Percentiles rank a stretch among this genome's conserved stretches.
These are phyloP conservation scores for Hyposoter dolosus DNA, from an alignment of 2,888 invertebrate genomes.

Conservation along the genomic window DNA sequence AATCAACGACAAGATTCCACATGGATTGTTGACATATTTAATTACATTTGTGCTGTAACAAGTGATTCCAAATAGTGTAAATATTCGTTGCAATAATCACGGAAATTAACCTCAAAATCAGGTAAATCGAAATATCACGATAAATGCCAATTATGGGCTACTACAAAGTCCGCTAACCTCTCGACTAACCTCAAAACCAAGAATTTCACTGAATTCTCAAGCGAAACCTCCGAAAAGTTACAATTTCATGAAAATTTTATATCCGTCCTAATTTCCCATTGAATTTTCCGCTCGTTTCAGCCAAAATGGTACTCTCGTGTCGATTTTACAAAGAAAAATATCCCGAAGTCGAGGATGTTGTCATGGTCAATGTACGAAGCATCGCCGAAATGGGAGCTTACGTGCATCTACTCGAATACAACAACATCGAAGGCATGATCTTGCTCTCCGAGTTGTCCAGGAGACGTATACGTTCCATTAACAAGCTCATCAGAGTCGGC, in stretches of 20 bases:
- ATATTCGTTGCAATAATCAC: constrained; percentile 57
- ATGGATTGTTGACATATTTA: constrained; percentile 75
- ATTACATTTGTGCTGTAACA: constrained; percentile 32
- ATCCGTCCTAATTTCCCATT: not conserved
- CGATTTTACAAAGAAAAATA: constrained; percentile 98
- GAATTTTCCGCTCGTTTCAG: constrained; percentile 49
- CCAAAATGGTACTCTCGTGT: constrained; percentile 95
- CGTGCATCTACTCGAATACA: constrained; percentile 98
- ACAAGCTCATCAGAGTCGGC: constrained; percentile 99
- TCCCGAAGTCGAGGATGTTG: constrained; percentile 99
- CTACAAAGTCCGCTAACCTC: constrained; percentile 7
- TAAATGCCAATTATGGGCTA: constrained; percentile 56
- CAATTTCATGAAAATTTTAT: not conserved
- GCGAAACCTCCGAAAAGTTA: not conserved
- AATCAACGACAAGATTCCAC: constrained; percentile 74
- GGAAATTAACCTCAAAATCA: constrained; percentile 55
- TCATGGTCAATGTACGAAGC: constrained; percentile 99
- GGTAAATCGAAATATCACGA: constrained; percentile 43
- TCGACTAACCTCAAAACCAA: constrained; percentile 16
- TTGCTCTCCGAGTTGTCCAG: constrained; percentile 98
- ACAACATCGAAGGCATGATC: constrained; percentile 99
- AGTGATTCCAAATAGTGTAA: constrained; percentile 54
- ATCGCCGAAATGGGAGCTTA: constrained; percentile 99
- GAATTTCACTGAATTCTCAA: not conserved
- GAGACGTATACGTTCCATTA: constrained; percentile 99